phyloP scores from a whole-genome alignment of 2,797 vertebrate genomes.

The Momotus momota region DNA sequence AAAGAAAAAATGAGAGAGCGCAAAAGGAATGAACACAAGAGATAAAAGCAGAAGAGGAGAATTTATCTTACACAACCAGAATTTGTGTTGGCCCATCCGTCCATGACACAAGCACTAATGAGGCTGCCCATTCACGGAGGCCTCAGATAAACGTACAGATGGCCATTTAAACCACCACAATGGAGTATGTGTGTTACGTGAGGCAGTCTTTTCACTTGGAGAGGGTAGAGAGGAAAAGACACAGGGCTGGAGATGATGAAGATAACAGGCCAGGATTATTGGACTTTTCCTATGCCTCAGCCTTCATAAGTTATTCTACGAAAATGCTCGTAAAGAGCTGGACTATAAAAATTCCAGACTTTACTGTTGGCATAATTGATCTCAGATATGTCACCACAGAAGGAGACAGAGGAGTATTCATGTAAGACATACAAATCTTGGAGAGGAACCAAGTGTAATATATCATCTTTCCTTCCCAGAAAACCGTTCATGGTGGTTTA shows the following conservation, averaged over 20 bases:
- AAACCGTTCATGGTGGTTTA: conserved; percentile 7
- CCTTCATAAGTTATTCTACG: conserved; percentile 33
- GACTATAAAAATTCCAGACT: conserved; percentile 67
- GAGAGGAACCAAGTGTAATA: conserved; percentile 42
- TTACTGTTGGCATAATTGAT: conserved; percentile 63
- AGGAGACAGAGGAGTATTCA: conserved; percentile 62
- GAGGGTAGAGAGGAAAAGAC: conserved; percentile 47
- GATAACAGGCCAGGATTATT: conserved; percentile 54
- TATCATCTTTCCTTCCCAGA: conserved; percentile 53
- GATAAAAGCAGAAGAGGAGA: conserved; percentile 21
- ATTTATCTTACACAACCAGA: conserved; percentile 55
- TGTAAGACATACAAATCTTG: conserved; percentile 57
- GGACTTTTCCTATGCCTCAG: conserved; percentile 57
- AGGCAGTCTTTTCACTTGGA: not conserved
- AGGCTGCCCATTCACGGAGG: conserved; percentile 3
- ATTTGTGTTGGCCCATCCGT: conserved; percentile 32
- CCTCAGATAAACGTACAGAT: conserved; percentile 53
- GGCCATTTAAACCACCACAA: conserved; percentile 42
- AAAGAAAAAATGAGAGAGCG: not conserved
- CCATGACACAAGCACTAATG: conserved; percentile 57
- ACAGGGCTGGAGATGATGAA: conserved; percentile 56
- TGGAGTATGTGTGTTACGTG: not conserved
- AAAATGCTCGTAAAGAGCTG: conserved; percentile 43
- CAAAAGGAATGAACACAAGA: conserved; percentile 19
- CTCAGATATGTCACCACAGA: conserved; percentile 66